Percentiles rank a stretch among this genome's conserved stretches.
These are phyloP conservation scores for Elysia crispata DNA, from an alignment of 2,888 invertebrate genomes.

Conservation along the genomic window DNA sequence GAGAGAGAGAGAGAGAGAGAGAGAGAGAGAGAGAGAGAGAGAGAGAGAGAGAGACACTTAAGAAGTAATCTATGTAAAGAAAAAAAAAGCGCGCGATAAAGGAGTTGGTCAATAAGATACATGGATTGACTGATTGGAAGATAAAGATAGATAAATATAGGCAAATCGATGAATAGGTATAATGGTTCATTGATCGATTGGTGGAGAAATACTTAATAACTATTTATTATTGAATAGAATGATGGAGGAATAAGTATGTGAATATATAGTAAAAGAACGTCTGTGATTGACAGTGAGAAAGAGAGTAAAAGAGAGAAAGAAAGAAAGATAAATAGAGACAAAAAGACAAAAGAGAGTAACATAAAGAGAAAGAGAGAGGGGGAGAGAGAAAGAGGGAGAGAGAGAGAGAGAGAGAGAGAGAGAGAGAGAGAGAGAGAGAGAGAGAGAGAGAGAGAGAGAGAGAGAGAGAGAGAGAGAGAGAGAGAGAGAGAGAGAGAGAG, in stretches of 20 bases:
- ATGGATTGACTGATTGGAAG: too few relatives aligned
- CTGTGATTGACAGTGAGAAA: too few relatives aligned
- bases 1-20: neutral
- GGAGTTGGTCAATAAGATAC: too few relatives aligned
- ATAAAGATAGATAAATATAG: too few relatives aligned
- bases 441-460: neutral
- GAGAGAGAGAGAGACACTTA: neutral
- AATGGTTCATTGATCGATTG: too few relatives aligned
- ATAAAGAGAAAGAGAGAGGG: neutral
- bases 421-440: constrained; percentile 15
- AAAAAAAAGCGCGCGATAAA: too few relatives aligned
- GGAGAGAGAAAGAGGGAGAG: neutral
- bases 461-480: neutral
- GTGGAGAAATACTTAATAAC: too few relatives aligned
- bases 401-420: neutral
- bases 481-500: neutral
- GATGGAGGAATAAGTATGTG: too few relatives aligned
- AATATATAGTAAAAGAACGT: too few relatives aligned
- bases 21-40: neutral
- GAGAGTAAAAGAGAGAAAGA: constrained; percentile 20
- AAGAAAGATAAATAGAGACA: neutral
- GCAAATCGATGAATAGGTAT: too few relatives aligned
- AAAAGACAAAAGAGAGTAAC: neutral
- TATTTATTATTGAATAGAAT: too few relatives aligned
- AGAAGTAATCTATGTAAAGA: too few relatives aligned